phyloP scores from a whole-genome alignment of 2,888 invertebrate species.

The Eupithecia inturbata region DNA sequence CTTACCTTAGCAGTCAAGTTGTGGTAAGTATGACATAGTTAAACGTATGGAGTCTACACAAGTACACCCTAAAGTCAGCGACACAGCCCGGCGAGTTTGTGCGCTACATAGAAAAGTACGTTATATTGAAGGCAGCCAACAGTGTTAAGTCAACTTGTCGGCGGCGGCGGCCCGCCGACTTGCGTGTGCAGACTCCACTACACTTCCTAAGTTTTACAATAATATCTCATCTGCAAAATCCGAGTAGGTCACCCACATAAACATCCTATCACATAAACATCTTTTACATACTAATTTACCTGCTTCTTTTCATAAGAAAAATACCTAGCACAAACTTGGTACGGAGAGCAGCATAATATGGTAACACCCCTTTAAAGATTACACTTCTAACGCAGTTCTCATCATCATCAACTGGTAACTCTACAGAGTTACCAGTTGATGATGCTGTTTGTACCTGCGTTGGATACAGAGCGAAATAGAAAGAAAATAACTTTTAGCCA shows the following conservation, averaged over 20 bases:
- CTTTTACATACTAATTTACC: background rate
- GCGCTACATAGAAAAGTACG: no score
- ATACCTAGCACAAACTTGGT: background rate
- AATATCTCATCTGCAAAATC: background rate
- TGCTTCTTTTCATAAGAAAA: background rate
- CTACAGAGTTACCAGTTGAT: no score
- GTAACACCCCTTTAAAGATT: no score
- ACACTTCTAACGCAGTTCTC: no score
- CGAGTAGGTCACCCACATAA: background rate
- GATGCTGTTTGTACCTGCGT: no score
- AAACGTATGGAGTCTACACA: background rate
- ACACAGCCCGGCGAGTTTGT: no score
- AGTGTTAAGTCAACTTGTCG: background rate
- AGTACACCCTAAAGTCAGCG: background rate
- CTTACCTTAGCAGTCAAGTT: no score
- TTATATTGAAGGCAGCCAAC: background rate
- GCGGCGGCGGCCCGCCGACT: background rate
- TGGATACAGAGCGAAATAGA: background rate
- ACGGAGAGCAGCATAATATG: no score
- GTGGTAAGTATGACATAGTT: background rate
- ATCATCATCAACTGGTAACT: no score
- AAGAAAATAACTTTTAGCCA: background rate
- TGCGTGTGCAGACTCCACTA: background rate
- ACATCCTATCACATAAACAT: no score
- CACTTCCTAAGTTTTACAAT: background rate